Conservation (phyloP, 2,888 invertebrate species). For the Serripes groenlandicus region DNA sequence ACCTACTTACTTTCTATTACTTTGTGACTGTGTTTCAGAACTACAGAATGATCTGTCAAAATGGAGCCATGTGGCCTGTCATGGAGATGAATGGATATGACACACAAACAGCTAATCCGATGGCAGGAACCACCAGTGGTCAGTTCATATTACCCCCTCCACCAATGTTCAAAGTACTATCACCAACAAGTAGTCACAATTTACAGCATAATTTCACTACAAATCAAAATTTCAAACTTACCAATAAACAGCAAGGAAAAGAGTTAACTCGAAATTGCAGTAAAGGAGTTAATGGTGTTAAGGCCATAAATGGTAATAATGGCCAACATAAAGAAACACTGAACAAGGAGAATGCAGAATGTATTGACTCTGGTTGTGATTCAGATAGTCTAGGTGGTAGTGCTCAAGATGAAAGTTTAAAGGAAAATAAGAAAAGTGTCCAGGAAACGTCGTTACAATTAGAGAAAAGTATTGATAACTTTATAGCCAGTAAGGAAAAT, state of each 20-base stretch:
- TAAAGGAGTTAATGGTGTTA: not conserved
- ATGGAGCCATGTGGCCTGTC: conserved; percentile 37
- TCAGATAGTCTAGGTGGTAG: conserved; percentile 61
- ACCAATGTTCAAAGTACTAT: conserved; percentile 25
- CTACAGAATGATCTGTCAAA: conserved; percentile 52
- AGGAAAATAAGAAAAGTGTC: conserved; percentile 45
- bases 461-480: conserved; percentile 62
- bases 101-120: conserved; percentile 33
- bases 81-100: conserved; percentile 33
- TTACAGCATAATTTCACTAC: conserved; percentile 1
- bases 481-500: conserved; percentile 55
- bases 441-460: conserved; percentile 27
- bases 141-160: conserved; percentile 59
- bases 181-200: conserved; percentile 15
- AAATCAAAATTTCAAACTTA: conserved; percentile 31
- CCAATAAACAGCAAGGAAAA: conserved; percentile 6
- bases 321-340: conserved; percentile 1
- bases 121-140: conserved; percentile 51
- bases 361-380: conserved; percentile 75
- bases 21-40: conserved; percentile 55
- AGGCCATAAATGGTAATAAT: conserved; percentile 11
- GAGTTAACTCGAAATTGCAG: not conserved
- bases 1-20: no score
- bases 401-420: conserved; percentile 63
- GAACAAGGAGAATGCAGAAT: conserved; percentile 36